A percentile compares a stretch with the other conserved stretches of the same genome.
phyloP scores from a whole-genome alignment of 2,797 vertebrate species.

The Argya squamiceps region DNA sequence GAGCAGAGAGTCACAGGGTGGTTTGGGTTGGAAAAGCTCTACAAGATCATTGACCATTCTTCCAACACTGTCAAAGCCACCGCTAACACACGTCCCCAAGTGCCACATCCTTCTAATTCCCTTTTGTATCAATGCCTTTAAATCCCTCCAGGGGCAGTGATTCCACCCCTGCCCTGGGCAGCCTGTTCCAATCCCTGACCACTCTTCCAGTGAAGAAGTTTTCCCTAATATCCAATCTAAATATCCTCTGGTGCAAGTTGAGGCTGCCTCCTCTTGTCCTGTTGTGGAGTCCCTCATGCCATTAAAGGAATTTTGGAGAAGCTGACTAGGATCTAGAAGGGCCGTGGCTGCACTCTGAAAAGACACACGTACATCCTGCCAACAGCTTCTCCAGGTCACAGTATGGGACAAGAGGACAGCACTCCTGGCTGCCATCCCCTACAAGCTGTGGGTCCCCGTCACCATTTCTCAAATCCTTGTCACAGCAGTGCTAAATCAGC shows the following conservation, averaged over 20 bases:
- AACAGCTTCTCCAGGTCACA: neutral
- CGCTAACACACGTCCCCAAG: fast-evolving
- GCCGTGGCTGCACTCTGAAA: no score
- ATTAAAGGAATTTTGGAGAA: no score
- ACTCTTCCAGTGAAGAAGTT: neutral
- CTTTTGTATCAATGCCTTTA: no score
- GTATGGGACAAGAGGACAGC: neutral
- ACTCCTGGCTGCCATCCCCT: neutral
- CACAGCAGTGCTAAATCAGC: neutral
- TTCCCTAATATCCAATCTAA: neutral
- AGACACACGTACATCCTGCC: neutral
- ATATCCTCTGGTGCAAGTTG: neutral
- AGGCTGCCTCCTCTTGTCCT: neutral
- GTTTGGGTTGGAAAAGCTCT: neutral
- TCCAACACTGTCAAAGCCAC: fast-evolving
- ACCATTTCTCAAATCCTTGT: neutral
- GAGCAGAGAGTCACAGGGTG: fast-evolving
- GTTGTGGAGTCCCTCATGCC: no score
- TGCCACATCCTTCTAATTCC: neutral
- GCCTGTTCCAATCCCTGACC: neutral
- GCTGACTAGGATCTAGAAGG: no score
- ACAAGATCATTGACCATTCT: fast-evolving
- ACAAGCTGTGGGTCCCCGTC: neutral
- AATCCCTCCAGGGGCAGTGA: neutral
- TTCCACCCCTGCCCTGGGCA: neutral